Evolutionary conservation across 1,140 invertebrate species (phyloP), one percentile per base, ranked within the genome.

Genomic region (Drosophila ambigua): DNA sequence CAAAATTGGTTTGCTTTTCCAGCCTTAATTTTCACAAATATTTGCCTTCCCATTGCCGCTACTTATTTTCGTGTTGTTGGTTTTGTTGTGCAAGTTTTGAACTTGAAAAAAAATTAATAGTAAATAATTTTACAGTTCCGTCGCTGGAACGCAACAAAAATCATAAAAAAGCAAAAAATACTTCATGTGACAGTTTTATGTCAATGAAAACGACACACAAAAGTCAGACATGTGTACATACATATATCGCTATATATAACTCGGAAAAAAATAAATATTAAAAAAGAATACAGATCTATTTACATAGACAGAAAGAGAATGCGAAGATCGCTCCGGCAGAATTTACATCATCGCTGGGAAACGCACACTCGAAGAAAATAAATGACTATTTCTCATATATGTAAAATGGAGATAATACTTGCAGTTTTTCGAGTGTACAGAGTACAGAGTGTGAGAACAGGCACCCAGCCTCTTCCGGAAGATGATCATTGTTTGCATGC

Each of bases 171-270:
- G 20, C 1, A 48, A 53, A 16, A 59, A 53, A 54, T 58, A 66
- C 53, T 66, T 73, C 60, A 76, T 68, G 66, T 87, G 82, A 87
- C 82, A 88, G 68, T 87, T 87, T 79, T 55, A 82, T 87, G 82
- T 82, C 83, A 88, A 81, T 81, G 81, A 57, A 78, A 80, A 74
- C 61, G 71, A 49, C 75, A 77, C 62, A 87, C 76, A 78, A 71
- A 60, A 75, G 59, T 23, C 16, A 51, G 20, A 60, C 41, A 53
- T 43, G 13, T 16, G 20, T 20, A 20, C 20, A 20, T 15, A 20
- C 13, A 28, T 51, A 50, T 26, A 24, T 15, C 2, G 35, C 46
- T 46, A 55, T 50, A 44, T 31, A 8, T 41, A 24, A 43, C 15
- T 43, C 41, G 23, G 23, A 49, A 64, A 48, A 44, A 57, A 41